Conservation (phyloP, 2,113 vertebrate species). For the Pica pica region DNA sequence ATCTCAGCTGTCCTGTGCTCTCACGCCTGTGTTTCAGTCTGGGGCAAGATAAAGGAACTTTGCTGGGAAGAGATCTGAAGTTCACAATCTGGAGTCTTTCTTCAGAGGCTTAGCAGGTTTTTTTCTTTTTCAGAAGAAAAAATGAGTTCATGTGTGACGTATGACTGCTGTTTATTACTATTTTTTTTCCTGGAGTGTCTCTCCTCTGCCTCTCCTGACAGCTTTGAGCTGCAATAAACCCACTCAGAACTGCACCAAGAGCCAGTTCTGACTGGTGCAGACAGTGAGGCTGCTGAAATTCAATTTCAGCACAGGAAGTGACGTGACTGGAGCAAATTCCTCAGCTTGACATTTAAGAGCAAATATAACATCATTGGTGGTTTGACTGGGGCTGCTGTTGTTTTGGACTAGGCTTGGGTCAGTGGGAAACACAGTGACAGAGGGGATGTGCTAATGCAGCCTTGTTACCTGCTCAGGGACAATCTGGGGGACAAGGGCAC, state of each 20-base stretch:
- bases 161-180: background rate
- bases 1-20: background rate
- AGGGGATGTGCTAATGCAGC: background rate
- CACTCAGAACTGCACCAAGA: background rate
- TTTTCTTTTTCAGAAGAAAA: background rate
- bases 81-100: background rate
- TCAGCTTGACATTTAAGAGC: slow-evolving; percentile 27
- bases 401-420: background rate
- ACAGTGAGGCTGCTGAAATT: background rate
- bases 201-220: background rate
- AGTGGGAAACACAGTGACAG: background rate
- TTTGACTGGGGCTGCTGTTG: slow-evolving; percentile 7
- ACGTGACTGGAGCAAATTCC: slow-evolving; percentile 27
- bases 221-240: background rate
- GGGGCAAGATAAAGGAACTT: background rate
- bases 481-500: background rate
- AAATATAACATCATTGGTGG: background rate
- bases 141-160: background rate
- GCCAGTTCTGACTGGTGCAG: background rate
- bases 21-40: background rate
- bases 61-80: background rate
- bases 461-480: background rate
- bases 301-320: background rate
- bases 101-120: background rate
- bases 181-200: background rate